These are phyloP conservation scores for Cygnus olor DNA, from an alignment of 2,797 vertebrate genomes.

Conservation along the genomic window DNA sequence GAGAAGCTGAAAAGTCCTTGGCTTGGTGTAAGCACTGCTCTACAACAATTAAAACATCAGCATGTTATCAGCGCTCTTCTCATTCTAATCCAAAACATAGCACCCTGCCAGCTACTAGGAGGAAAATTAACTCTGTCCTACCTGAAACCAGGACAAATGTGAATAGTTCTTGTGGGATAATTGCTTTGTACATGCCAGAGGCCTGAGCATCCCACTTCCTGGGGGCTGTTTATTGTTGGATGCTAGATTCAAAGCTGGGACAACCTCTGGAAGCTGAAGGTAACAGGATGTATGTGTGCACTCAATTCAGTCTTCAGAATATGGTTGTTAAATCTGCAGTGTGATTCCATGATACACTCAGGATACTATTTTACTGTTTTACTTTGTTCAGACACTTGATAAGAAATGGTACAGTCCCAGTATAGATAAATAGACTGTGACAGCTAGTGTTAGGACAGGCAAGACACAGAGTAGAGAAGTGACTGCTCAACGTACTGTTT, in stretches of 20 bases:
- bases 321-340: not conserved
- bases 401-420: not conserved
- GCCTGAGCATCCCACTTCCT: not conserved
- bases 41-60: no score
- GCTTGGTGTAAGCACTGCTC: no score
- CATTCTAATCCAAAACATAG: no score
- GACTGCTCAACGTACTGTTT: not conserved
- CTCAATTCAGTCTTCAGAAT: not conserved
- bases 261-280: not conserved
- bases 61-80: no score
- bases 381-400: not conserved
- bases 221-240: not conserved
- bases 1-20: no score
- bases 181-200: not conserved
- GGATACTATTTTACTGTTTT: not conserved
- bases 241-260: not conserved
- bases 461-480: not conserved
- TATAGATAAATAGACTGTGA: not conserved
- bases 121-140: no score
- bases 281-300: not conserved
- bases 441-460: not conserved
- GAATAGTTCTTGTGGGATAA: not conserved
- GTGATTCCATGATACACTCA: not conserved
- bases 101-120: no score
- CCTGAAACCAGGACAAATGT: no score